Evolutionary conservation across 2,113 vertebrate species (phyloP).

Genomic region (Stegostoma tigrinum): DNA sequence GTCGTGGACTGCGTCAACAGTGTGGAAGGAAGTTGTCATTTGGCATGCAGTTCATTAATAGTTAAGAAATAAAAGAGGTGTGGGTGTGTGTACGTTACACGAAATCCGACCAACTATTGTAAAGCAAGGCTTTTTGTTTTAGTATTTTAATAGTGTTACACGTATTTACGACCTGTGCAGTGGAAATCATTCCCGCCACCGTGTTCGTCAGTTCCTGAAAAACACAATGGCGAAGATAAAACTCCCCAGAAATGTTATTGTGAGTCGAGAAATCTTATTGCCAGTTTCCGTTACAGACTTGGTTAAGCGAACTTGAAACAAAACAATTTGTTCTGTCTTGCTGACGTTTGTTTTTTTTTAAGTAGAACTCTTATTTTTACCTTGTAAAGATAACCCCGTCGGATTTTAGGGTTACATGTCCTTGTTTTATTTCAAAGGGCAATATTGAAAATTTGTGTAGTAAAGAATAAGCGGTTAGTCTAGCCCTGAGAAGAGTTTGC

Average conservation of each 20-base stretch:
- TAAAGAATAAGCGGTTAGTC: background rate
- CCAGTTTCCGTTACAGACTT: background rate
- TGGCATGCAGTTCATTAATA: background rate
- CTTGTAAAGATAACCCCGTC: background rate
- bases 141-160: background rate
- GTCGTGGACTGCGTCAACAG: constrained; percentile 21
- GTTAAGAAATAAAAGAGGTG: background rate
- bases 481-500: background rate
- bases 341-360: background rate
- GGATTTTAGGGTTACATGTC: background rate
- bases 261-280: background rate
- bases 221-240: constrained; percentile 21
- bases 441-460: background rate
- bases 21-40: constrained; percentile 32
- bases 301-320: background rate
- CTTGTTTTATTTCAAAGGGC: background rate
- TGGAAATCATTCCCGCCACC: background rate
- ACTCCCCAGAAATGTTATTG: background rate
- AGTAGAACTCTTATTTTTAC: background rate
- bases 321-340: background rate
- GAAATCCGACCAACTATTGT: background rate
- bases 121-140: background rate
- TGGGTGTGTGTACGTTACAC: background rate
- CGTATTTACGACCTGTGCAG: background rate
- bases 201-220: constrained; percentile 16